phyloP scores from a whole-genome alignment of 1,140 invertebrate species.

The Gonioctena quinquepunctata region DNA sequence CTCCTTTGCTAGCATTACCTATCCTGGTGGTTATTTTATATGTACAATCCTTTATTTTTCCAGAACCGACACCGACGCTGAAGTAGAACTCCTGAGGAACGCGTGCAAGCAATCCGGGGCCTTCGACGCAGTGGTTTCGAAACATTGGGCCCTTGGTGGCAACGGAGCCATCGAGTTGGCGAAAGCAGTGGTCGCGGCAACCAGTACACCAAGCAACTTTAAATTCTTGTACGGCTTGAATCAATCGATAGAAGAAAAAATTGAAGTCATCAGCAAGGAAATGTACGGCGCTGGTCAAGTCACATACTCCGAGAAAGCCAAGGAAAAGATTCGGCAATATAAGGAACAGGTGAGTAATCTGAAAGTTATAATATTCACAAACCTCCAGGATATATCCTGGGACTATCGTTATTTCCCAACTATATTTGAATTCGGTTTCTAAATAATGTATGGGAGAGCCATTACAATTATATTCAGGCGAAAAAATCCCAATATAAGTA shows the following conservation, averaged over 20 bases:
- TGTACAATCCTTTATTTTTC: slow-evolving; percentile 9
- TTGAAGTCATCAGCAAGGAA: slow-evolving; percentile 84
- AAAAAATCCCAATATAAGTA: too few species aligned
- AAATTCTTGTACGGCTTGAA: slow-evolving; percentile 85
- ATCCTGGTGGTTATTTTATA: too few species aligned
- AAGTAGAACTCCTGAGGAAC: slow-evolving; percentile 80
- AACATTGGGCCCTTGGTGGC: slow-evolving; percentile 92
- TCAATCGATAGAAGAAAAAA: slow-evolving; percentile 83
- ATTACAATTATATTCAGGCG: too few species aligned
- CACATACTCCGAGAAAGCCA: slow-evolving; percentile 70
- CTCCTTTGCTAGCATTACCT: too few species aligned
- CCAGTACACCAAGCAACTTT: slow-evolving; percentile 65
- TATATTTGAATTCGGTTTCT: too few species aligned
- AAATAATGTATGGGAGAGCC: too few species aligned
- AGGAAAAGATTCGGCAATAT: slow-evolving; percentile 72
- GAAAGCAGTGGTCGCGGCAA: slow-evolving; percentile 82
- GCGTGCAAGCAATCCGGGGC: slow-evolving; percentile 79
- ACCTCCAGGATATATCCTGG: too few species aligned
- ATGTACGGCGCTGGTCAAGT: slow-evolving; percentile 96
- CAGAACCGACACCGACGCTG: slow-evolving; percentile 80
- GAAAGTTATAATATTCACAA: too few species aligned
- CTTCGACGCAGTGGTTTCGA: slow-evolving; percentile 82
- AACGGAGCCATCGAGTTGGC: slow-evolving; percentile 84
- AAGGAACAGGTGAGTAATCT: slow-evolving; percentile 64
- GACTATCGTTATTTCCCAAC: too few species aligned